Conservation (phyloP, 2,797 vertebrate genomes). For the Carduelis carduelis region DNA sequence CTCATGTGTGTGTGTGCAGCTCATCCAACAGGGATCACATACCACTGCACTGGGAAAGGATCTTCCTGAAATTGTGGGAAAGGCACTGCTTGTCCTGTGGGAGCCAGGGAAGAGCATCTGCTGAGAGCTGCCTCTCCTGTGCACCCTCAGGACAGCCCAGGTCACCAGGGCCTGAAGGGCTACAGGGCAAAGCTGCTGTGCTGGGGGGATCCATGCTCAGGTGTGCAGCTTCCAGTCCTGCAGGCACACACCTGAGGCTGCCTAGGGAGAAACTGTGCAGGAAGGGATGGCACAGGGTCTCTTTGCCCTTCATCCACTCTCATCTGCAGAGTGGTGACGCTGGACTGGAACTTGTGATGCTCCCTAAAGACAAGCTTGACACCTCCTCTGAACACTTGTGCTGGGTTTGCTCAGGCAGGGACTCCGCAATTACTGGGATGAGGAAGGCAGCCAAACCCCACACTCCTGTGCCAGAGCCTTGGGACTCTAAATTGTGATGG, state of each 20-base stretch:
- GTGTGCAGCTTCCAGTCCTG: background rate
- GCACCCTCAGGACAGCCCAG: background rate
- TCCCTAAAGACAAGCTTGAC: background rate
- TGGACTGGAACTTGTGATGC: background rate
- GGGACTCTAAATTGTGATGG: background rate
- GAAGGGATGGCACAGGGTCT: background rate
- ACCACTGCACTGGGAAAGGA: background rate
- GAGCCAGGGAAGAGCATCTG: background rate
- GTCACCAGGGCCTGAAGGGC: background rate
- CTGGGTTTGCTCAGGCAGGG: background rate
- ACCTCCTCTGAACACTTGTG: background rate
- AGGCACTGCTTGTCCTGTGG: background rate
- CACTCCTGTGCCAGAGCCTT: background rate
- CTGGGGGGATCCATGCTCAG: background rate
- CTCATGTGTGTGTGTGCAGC: background rate
- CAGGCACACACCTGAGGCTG: background rate
- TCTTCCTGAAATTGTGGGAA: background rate
- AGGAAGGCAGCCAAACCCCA: background rate
- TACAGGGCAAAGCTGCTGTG: background rate
- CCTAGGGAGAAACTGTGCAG: background rate
- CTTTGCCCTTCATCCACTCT: background rate
- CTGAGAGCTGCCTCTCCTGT: background rate
- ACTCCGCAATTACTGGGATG: background rate
- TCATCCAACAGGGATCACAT: background rate
- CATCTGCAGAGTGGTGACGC: accelerated